A percentile compares a stretch with the other conserved stretches of the same genome.
phyloP scores from a whole-genome alignment of 2,113 vertebrate genomes.

The Amia ocellicauda region DNA sequence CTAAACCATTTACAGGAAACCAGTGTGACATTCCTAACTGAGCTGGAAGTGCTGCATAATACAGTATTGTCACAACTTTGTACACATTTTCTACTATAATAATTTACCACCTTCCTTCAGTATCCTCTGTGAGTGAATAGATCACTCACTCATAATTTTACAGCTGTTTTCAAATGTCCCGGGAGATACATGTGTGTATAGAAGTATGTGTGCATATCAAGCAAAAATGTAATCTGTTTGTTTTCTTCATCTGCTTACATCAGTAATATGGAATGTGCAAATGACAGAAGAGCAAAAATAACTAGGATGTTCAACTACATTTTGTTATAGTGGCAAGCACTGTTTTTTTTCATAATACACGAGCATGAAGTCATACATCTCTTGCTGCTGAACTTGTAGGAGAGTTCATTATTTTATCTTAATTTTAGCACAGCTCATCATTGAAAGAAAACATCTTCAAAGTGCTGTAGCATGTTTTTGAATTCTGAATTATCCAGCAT shows the following conservation, averaged over 20 bases:
- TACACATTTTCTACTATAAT: background rate
- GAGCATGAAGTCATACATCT: background rate
- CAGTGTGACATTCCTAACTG: background rate
- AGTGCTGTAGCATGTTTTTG: no score
- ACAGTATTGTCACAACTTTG: background rate
- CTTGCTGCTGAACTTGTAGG: no score
- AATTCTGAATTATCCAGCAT: no score
- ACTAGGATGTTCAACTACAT: background rate
- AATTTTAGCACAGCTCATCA: background rate
- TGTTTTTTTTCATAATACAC: background rate
- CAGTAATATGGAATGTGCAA: constrained; percentile 2
- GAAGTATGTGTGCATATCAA: background rate
- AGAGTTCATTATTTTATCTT: background rate
- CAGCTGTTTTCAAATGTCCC: background rate
- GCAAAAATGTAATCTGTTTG: constrained; percentile 11
- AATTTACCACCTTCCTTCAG: background rate
- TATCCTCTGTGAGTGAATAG: background rate
- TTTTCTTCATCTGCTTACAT: constrained; percentile 8
- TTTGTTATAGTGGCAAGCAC: background rate
- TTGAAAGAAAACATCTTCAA: no score
- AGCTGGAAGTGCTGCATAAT: background rate
- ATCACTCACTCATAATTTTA: background rate
- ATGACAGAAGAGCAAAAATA: constrained; percentile 9
- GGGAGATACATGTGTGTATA: background rate
- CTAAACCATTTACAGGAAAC: background rate